Evolutionary conservation across 2,888 invertebrate genomes (phyloP), one percentile per base, ranked within the genome.

Genomic region (Phortica okadai): DNA sequence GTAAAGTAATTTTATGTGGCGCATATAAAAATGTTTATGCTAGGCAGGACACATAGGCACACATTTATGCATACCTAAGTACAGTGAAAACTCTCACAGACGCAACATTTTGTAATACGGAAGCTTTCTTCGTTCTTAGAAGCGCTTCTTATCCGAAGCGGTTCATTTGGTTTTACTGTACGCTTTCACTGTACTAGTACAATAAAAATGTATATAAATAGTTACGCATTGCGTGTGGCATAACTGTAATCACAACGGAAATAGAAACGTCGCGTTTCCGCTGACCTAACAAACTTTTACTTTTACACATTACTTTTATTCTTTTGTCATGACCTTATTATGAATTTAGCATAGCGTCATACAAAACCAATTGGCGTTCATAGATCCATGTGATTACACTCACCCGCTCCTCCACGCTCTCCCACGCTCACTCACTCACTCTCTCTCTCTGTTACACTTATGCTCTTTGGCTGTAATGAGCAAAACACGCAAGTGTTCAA

Each of bases 171-270:
- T 33, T 33, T 33, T 33, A 33, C 33, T 33, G 33, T 33, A 33
- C 4, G 33, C 33, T 33, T 33, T 33, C 33, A 33, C 33, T 33
- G 33, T 33, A 33, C 50, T 10, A 45, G 45, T 44, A n/a, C 44
- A 16, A 7, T 45, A 33, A 1, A 33, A 33, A 56, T 8, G 16
- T 62, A 62, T 25, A 25, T 25, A 62, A 62, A 62, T 62, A 62
- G 33, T 62, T 66, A 64, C 50, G 16, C 14, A 66, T 54, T 64
- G 50, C 54, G 54, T 74, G 78, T 70, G 78, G 76, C 78, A 79
- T 80, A 79, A 72, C 74, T 79, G 80, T 84, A 83, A 84, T 84
- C 84, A 83, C 80, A 84, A 81, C 84, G 83, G 83, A 84, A 83
- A 84, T 79, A 79, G 78, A 74, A 81, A 76, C n/a, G 79, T 11